Conservation (phyloP, 2,888 invertebrate species). For the Hemithea aestivaria region DNA sequence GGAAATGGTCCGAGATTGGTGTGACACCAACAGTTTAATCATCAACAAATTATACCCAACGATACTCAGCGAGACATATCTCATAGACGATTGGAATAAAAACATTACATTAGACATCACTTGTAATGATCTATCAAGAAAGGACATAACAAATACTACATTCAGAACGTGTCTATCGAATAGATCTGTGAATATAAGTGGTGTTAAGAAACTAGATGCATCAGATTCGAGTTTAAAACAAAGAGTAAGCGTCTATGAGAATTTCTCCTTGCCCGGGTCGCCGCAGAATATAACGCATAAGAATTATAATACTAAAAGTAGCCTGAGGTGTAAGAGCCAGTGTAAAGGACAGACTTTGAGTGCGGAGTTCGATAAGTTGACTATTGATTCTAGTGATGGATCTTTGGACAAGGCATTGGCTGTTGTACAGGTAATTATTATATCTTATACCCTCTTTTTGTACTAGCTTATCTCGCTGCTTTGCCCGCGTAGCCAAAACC, state of each 20-base stretch:
- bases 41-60: conserved; percentile 71
- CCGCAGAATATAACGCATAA: conserved; percentile 58
- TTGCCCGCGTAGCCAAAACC: too few species aligned
- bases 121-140: conserved; percentile 15
- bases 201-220: conserved; percentile 46
- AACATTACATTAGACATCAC: conserved; percentile 50
- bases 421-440: conserved; percentile 38
- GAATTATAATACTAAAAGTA: conserved; percentile 62
- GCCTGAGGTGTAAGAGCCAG: conserved; percentile 45
- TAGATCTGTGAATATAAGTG: conserved; percentile 54
- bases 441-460: too few species aligned
- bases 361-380: conserved; percentile 19
- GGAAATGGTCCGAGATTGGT: conserved; percentile 67
- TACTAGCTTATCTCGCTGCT: too few species aligned
- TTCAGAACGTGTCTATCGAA: conserved; percentile 59
- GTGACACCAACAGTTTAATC: conserved; percentile 57
- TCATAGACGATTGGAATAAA: conserved; percentile 53
- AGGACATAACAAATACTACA: conserved; percentile 25
- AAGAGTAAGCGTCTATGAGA: conserved; percentile 58
- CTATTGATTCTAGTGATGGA: conserved; percentile 19
- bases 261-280: conserved; percentile 67
- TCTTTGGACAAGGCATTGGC: conserved; percentile 54
- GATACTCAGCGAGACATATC: conserved; percentile 58
- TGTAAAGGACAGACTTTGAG: conserved; percentile 2
- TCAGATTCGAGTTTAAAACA: conserved; percentile 36